These are phyloP conservation scores for Telmatherina bonti DNA, from an alignment of 2,797 vertebrate genomes.

Conservation along the genomic window DNA sequence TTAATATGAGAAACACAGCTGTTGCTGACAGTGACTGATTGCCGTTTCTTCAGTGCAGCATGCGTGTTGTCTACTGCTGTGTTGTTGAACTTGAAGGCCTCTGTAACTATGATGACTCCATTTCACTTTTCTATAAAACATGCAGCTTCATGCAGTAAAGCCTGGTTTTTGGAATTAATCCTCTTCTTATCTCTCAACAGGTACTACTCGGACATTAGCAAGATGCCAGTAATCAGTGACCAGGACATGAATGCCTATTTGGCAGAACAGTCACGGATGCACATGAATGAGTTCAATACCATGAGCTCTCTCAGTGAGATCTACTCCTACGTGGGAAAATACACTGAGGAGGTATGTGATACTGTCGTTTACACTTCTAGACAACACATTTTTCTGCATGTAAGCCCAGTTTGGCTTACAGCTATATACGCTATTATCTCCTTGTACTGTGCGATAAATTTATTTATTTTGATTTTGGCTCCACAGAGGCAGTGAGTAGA, in stretches of 20 bases:
- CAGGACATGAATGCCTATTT: conserved; percentile 99
- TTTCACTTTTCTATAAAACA: conserved; percentile 49
- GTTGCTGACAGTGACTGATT: conserved; percentile 95
- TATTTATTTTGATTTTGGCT: too few species aligned
- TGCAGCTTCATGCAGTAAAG: conserved; percentile 24
- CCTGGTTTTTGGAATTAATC: conserved; percentile 9
- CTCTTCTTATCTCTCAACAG: conserved; percentile 69
- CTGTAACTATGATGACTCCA: conserved; percentile 47
- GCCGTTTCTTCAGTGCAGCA: conserved; percentile 76
- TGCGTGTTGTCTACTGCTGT: conserved; percentile 22
- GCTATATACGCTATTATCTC: too few species aligned
- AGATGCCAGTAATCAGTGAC: conserved; percentile 98
- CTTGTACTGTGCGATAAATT: too few species aligned
- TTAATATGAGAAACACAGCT: conserved; percentile 92
- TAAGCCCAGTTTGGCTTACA: too few species aligned
- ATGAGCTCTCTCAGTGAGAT: conserved; percentile 98
- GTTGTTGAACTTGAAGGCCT: conserved; percentile 46
- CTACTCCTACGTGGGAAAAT: conserved; percentile 98
- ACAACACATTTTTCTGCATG: background rate
- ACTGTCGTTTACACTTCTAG: background rate
- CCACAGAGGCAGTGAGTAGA: too few species aligned
- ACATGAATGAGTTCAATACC: conserved; percentile 98
- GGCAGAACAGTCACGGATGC: conserved; percentile 98
- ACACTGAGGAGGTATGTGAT: conserved; percentile 93
- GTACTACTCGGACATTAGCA: conserved; percentile 97